A percentile compares a stretch with the other conserved stretches of the same genome.
phyloP scores from a whole-genome alignment of 2,113 vertebrate genomes.

The Epinephelus moara region DNA sequence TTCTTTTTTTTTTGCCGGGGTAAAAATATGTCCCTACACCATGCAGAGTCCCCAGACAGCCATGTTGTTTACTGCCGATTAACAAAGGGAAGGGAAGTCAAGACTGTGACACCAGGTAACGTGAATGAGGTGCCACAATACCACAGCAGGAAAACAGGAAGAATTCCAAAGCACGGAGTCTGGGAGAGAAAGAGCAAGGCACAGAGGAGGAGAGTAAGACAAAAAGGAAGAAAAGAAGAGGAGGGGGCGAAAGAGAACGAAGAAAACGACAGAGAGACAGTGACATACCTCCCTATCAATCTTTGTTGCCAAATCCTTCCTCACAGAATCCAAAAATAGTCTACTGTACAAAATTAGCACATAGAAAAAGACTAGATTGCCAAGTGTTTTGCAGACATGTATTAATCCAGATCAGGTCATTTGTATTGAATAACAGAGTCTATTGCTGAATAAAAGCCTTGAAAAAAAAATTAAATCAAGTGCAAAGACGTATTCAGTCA shows the following conservation, averaged over 20 bases:
- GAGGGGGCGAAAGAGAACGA: neutral
- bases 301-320: constrained; percentile 15
- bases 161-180: constrained; percentile 66
- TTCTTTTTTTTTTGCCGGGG: constrained; percentile 57
- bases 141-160: constrained; percentile 68
- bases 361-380: neutral
- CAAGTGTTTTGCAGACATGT: neutral
- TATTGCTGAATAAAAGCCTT: neutral
- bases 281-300: constrained; percentile 23
- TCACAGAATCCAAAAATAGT: constrained; percentile 18
- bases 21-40: constrained; percentile 83
- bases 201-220: constrained; percentile 25
- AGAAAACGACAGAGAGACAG: constrained; percentile 3
- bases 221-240: constrained; percentile 26
- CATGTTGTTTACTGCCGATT: constrained; percentile 87
- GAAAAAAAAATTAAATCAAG: neutral
- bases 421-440: neutral
- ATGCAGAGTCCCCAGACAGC: constrained; percentile 83
- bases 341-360: constrained; percentile 22
- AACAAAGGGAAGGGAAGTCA: constrained; percentile 85
- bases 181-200: constrained; percentile 23
- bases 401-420: neutral
- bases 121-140: constrained; percentile 78
- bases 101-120: constrained; percentile 83
- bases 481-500: neutral